Evolutionary conservation across 2,113 vertebrate genomes (phyloP).

Genomic region (Tetraodon nigroviridis): DNA sequence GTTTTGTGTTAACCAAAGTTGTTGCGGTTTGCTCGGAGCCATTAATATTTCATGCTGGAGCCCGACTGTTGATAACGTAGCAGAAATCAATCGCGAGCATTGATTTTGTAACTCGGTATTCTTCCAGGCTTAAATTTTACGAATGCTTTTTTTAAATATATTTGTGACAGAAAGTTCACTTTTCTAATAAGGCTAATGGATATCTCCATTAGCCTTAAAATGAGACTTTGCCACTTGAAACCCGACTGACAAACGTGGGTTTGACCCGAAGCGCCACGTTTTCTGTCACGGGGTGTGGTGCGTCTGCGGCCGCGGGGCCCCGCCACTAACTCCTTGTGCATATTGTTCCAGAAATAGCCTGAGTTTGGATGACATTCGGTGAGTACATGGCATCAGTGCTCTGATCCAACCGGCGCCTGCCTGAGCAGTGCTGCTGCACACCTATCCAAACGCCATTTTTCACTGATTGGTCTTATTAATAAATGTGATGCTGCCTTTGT

Average conservation of each 20-base stretch:
- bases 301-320: slow-evolving; percentile 54
- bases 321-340: slow-evolving; percentile 81
- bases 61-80: neutral
- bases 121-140: too few species aligned
- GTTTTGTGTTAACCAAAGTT: slow-evolving; percentile 12
- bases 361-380: slow-evolving; percentile 98
- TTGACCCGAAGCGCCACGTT: slow-evolving; percentile 11
- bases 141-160: neutral
- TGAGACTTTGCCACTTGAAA: neutral
- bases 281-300: slow-evolving; percentile 55
- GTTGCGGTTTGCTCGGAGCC: neutral
- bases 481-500: slow-evolving; percentile 51
- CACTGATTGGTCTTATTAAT: slow-evolving; percentile 39
- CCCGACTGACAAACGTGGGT: neutral
- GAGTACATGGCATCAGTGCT: slow-evolving; percentile 80
- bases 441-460: slow-evolving; percentile 47
- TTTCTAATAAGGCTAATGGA: neutral
- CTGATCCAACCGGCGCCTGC: slow-evolving; percentile 65
- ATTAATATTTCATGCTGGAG: neutral
- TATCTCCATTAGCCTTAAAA: neutral
- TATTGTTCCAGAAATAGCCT: slow-evolving; percentile 98
- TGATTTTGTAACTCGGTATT: too few species aligned
- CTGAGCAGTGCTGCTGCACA: slow-evolving; percentile 59
- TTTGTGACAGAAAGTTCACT: too few species aligned
- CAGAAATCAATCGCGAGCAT: too few species aligned